Evolutionary conservation across 2,113 vertebrate species (phyloP).

Genomic region (Forbesichthys papilliferus): DNA sequence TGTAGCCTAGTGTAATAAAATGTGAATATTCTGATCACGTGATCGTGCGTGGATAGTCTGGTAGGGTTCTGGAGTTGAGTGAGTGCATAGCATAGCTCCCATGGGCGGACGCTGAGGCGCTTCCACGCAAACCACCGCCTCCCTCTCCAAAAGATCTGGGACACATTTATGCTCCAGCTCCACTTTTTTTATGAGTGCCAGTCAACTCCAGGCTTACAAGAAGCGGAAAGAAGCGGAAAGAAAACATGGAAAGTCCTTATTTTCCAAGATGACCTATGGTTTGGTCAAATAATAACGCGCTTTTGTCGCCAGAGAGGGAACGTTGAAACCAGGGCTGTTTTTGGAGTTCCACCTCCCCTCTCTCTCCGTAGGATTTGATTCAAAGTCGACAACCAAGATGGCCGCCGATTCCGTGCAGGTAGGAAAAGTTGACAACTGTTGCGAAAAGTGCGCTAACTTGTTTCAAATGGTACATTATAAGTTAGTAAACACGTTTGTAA

Average conservation of each 20-base stretch:
- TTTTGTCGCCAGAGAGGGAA: conserved; percentile 63
- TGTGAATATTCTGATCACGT: conserved; percentile 47
- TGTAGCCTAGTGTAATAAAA: not conserved
- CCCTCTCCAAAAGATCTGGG: conserved; percentile 61
- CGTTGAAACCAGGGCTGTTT: conserved; percentile 58
- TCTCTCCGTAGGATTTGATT: conserved; percentile 72
- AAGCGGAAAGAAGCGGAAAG: conserved; percentile 35
- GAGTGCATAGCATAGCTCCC: conserved; percentile 36
- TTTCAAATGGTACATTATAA: not conserved
- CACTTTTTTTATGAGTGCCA: conserved; percentile 50
- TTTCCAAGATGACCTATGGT: conserved; percentile 59
- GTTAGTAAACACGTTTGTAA: not conserved
- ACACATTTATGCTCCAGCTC: conserved; percentile 53
- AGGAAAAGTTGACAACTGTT: conserved; percentile 80
- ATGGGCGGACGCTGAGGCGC: conserved; percentile 61
- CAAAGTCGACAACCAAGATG: conserved; percentile 83
- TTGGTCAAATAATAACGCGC: conserved; percentile 36
- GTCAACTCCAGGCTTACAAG: conserved; percentile 36
- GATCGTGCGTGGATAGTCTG: conserved; percentile 25
- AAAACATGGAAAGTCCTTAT: conserved; percentile 60
- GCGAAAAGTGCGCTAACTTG: conserved; percentile 66
- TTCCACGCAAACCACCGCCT: conserved; percentile 63
- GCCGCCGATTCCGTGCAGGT: conserved; percentile 84
- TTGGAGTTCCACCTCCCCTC: conserved; percentile 63
- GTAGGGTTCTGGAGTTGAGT: conserved; percentile 23